Percentiles rank a stretch among this genome's conserved stretches.
phyloP scores from a whole-genome alignment of 2,888 invertebrate species.

The Microctonus aethiopoides region DNA sequence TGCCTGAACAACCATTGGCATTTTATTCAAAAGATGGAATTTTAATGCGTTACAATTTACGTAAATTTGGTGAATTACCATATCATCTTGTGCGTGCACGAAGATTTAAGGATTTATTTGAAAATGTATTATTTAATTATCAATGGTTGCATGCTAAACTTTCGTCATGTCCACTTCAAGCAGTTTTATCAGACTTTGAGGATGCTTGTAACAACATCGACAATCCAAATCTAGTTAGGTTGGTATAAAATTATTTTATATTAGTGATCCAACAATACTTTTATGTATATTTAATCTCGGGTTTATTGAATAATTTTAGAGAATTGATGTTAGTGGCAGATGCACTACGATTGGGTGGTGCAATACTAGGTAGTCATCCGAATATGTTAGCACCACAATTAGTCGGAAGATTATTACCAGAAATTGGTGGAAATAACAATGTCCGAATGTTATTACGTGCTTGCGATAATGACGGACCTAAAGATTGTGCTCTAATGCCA shows the following conservation, averaged over 20 bases:
- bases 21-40: conserved; percentile 92
- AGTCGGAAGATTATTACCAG: conserved; percentile 91
- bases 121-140: conserved; percentile 95
- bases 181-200: conserved; percentile 94
- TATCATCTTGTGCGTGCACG: conserved; percentile 93
- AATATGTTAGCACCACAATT: conserved; percentile 97
- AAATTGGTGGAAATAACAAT: conserved; percentile 83
- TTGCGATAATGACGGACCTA: conserved; percentile 89
- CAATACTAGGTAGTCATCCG: conserved; percentile 90
- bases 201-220: conserved; percentile 87
- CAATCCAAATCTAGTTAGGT: conserved; percentile 84
- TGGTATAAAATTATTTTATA: conserved; percentile 23
- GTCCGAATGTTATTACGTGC: conserved; percentile 90
- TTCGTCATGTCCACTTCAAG: conserved; percentile 94
- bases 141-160: conserved; percentile 97
- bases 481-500: conserved; percentile 90
- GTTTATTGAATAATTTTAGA: conserved; percentile 65
- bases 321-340: conserved; percentile 94
- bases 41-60: conserved; percentile 89
- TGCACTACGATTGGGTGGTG: conserved; percentile 92
- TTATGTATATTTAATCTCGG: background rate
- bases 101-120: conserved; percentile 89
- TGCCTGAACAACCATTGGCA: conserved; percentile 92
- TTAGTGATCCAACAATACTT: background rate
- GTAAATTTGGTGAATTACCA: conserved; percentile 96